Base-by-base conservation (phyloP, 2,888 invertebrate species). In the Imbricaverruca yamaguchii region DNA sequence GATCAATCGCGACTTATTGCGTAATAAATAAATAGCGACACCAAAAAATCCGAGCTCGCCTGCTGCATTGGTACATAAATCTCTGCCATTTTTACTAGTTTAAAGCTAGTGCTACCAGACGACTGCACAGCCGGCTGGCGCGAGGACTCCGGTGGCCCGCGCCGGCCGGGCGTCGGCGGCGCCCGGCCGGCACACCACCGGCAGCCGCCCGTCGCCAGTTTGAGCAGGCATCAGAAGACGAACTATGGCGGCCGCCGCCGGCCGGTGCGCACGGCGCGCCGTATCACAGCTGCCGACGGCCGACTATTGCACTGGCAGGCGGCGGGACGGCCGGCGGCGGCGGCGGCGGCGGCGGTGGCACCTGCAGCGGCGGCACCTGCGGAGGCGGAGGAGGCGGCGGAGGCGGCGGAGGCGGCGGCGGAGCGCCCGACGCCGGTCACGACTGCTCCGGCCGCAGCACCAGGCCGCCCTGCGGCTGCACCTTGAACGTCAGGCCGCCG, bases 101-200 rank as follows among this genome's bases (percentile, higher is more conserved):
- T 69, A 69, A 69, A 69, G 69, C 69, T 69, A 69, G 69, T 69
- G 69, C 69, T 69, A 69, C 69, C 69, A 39, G 63, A 21, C n/a
- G 63, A 61, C 61, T 18, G 61, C 61, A 61, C 61, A 61, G 61
- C 61, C 61, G 61, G 61, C 39, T 39, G 39, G 39, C 39, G 39
- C 39, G 39, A 39, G 39, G 2, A 4, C 39, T 39, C 39, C 39
- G 39, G 39, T 39, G 39, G 39, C 1, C 2, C 39, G 39, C 13
- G 67, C 67, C 25, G 67, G 0, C 63, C 63, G 63, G n/a, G n/a
- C 63, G n/a, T 7, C 63, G 9, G 63, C 8, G 18, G n/a, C n/a
- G n/a, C 21, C 63, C 39, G 39, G 39, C 2, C 39, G 39, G 1
- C 39, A 39, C 39, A 39, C 39, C 39, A 39, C 39, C 39, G 39